Evolutionary conservation across 2,797 vertebrate species (phyloP).

Genomic region (Holocentrus rufus): DNA sequence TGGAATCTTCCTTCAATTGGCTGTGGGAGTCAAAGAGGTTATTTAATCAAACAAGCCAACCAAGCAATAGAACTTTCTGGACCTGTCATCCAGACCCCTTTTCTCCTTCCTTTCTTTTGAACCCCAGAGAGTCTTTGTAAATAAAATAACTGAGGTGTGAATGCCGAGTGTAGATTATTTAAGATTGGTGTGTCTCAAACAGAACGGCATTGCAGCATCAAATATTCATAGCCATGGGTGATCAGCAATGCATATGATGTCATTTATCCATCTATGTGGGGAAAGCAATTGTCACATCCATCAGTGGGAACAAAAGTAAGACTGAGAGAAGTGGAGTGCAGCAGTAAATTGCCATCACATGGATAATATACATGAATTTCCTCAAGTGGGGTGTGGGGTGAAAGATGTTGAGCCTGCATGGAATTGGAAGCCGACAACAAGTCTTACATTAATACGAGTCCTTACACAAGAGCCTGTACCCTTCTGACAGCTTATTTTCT

Average conservation of each 20-base stretch:
- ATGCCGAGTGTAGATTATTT: constrained; percentile 55
- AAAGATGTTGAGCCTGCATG: constrained; percentile 73
- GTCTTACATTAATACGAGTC: constrained; percentile 79
- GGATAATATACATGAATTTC: constrained; percentile 75
- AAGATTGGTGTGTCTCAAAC: constrained; percentile 65
- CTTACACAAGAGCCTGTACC: constrained; percentile 70
- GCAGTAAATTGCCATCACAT: constrained; percentile 72
- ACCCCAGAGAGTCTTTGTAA: constrained; percentile 40
- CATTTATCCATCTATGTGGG: constrained; percentile 72
- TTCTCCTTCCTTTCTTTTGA: constrained; percentile 9
- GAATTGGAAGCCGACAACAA: constrained; percentile 77
- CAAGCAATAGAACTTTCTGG: constrained; percentile 49
- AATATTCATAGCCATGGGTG: constrained; percentile 76
- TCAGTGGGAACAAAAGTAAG: constrained; percentile 60
- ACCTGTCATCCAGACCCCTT: constrained; percentile 34
- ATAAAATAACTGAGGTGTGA: constrained; percentile 60
- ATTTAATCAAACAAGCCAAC: constrained; percentile 71
- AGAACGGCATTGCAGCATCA: constrained; percentile 73
- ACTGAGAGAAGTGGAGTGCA: constrained; percentile 53
- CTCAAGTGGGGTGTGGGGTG: constrained; percentile 72
- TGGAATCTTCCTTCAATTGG: constrained; percentile 46
- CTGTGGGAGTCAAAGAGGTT: constrained; percentile 56
- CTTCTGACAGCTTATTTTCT: constrained; percentile 79
- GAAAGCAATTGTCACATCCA: constrained; percentile 76
- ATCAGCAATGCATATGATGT: constrained; percentile 72